These are phyloP conservation scores for Drosophila sordidula DNA, from an alignment of 2,888 invertebrate species.

Conservation along the genomic window DNA sequence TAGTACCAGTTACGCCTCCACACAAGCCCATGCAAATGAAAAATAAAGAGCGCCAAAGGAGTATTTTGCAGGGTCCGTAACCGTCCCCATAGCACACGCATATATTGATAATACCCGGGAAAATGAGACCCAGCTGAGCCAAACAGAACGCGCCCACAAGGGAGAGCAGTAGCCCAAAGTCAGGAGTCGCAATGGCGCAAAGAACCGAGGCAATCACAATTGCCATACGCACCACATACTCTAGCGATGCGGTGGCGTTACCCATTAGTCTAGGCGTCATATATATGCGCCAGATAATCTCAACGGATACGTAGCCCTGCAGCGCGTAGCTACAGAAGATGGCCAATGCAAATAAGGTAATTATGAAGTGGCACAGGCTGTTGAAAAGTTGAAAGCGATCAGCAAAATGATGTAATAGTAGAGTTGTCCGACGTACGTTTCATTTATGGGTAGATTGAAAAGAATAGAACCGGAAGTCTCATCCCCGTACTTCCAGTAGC, in stretches of 20 bases:
- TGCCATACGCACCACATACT: slow-evolving; percentile 89
- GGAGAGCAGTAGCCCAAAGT: slow-evolving; percentile 94
- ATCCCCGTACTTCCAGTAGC: slow-evolving; percentile 94
- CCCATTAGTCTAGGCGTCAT: slow-evolving; percentile 55
- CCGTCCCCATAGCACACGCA: slow-evolving; percentile 88
- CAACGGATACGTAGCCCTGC: slow-evolving; percentile 98
- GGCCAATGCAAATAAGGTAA: slow-evolving; percentile 91
- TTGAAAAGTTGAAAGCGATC: slow-evolving; percentile 63
- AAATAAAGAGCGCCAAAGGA: slow-evolving; percentile 40
- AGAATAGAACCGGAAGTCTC: slow-evolving; percentile 92
- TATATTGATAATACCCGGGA: slow-evolving; percentile 94
- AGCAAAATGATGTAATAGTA: neutral
- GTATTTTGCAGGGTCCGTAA: slow-evolving; percentile 54
- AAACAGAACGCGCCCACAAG: slow-evolving; percentile 95
- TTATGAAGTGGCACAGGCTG: slow-evolving; percentile 91
- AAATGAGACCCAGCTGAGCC: slow-evolving; percentile 94
- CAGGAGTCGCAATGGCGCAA: slow-evolving; percentile 91
- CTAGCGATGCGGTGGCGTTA: slow-evolving; percentile 78
- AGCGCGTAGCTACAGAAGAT: slow-evolving; percentile 97
- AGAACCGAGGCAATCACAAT: slow-evolving; percentile 87
- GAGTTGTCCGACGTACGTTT: slow-evolving; percentile 86
- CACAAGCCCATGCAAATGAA: slow-evolving; percentile 45
- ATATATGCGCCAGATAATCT: slow-evolving; percentile 91
- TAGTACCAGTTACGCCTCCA: slow-evolving; percentile 49
- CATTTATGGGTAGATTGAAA: slow-evolving; percentile 90